These are phyloP conservation scores for Dynastes grantii DNA, from an alignment of 2,888 invertebrate genomes.

Conservation along the genomic window DNA sequence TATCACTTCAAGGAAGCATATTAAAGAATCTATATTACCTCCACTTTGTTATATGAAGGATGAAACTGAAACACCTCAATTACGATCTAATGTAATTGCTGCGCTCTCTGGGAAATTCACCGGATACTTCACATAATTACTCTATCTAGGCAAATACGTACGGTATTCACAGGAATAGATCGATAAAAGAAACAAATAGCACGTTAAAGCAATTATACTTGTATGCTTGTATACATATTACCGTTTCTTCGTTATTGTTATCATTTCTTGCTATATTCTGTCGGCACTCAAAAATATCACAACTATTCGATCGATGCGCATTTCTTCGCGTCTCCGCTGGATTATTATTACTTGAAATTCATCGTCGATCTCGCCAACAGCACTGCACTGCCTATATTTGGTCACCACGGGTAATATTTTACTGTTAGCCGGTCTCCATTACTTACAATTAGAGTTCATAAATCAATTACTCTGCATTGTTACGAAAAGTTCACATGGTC, in stretches of 20 bases:
- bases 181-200: background rate
- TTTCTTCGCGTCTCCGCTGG: constrained; percentile 7
- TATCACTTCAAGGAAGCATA: too few relatives aligned
- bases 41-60: too few relatives aligned
- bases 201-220: background rate
- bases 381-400: constrained; percentile 27
- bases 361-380: constrained; percentile 5
- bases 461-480: constrained; percentile 38
- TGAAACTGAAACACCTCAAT: too few relatives aligned
- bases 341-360: constrained; percentile 40
- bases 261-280: background rate
- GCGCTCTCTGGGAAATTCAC: background rate
- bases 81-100: too few relatives aligned
- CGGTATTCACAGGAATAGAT: background rate
- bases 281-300: background rate
- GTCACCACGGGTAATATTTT: constrained; percentile 29
- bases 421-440: constrained; percentile 32
- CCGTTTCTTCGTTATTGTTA: background rate
- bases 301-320: background rate
- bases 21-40: too few relatives aligned
- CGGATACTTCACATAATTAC: background rate
- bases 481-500: background rate
- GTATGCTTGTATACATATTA: background rate
- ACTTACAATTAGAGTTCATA: constrained; percentile 40
- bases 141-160: too few relatives aligned